These are phyloP conservation scores for Dasyornis broadbenti DNA, from an alignment of 2,113 vertebrate species.

Conservation along the genomic window DNA sequence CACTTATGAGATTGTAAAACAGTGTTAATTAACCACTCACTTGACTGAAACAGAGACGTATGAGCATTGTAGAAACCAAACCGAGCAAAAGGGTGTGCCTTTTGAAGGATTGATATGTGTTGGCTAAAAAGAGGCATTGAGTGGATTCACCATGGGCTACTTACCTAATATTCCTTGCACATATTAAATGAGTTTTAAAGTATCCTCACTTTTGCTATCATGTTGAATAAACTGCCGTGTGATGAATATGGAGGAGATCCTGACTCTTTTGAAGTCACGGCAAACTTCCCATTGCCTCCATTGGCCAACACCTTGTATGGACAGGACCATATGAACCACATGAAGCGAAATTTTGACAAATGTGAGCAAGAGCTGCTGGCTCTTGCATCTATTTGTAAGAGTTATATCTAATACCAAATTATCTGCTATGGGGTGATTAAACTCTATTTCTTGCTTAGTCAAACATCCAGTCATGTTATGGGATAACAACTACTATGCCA, in stretches of 20 bases:
- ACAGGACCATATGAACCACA: background rate
- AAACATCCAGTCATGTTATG: background rate
- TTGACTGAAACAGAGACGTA: background rate
- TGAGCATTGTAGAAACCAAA: background rate
- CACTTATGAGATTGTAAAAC: background rate
- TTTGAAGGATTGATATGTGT: background rate
- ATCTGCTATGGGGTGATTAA: background rate
- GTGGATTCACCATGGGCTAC: background rate
- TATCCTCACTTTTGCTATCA: background rate
- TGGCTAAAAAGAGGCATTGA: background rate
- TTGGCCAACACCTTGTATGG: background rate
- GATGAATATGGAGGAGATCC: background rate
- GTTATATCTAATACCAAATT: background rate
- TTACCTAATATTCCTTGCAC: background rate
- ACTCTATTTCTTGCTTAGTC: background rate
- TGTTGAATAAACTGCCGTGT: background rate
- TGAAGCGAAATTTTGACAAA: background rate
- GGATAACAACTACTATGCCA: background rate
- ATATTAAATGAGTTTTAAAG: background rate
- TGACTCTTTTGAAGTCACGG: background rate
- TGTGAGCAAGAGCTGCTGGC: background rate
- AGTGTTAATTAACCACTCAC: background rate
- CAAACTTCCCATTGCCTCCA: background rate
- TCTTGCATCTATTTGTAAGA: background rate
- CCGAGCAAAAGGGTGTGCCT: background rate